Conservation (phyloP, 2,797 vertebrate species). For the Balearica regulorum region DNA sequence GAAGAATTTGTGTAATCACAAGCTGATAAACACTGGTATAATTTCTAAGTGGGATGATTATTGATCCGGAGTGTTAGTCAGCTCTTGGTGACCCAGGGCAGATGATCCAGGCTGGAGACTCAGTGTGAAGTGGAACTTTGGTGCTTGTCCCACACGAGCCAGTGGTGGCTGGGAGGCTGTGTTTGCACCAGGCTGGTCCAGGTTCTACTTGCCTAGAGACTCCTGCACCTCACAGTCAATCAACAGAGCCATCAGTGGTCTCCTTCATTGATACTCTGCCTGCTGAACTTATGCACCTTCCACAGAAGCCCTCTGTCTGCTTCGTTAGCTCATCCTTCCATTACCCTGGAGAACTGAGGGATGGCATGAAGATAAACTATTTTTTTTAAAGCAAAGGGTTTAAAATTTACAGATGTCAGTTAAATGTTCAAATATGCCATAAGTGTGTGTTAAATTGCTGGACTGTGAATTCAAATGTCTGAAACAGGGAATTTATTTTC, state of each 20-base stretch:
- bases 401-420: background rate
- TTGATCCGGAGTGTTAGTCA: background rate
- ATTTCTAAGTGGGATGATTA: background rate
- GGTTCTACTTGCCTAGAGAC: background rate
- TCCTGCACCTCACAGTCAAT: background rate
- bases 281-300: background rate
- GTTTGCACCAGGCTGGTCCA: background rate
- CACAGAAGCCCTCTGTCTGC: background rate
- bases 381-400: background rate
- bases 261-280: background rate
- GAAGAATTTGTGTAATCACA: background rate
- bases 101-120: background rate
- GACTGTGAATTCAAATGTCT: background rate
- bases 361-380: background rate
- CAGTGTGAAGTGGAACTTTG: background rate
- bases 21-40: background rate
- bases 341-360: background rate
- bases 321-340: background rate
- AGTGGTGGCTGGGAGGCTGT: background rate
- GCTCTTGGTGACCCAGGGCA: background rate
- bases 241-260: background rate
- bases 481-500: background rate
- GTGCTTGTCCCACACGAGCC: background rate
- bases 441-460: background rate
- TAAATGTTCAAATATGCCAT: background rate